A percentile compares a stretch with the other conserved stretches of the same genome.
Evolutionary conservation across 2,113 vertebrate species (phyloP).

Genomic region (Semnopithecus entellus): DNA sequence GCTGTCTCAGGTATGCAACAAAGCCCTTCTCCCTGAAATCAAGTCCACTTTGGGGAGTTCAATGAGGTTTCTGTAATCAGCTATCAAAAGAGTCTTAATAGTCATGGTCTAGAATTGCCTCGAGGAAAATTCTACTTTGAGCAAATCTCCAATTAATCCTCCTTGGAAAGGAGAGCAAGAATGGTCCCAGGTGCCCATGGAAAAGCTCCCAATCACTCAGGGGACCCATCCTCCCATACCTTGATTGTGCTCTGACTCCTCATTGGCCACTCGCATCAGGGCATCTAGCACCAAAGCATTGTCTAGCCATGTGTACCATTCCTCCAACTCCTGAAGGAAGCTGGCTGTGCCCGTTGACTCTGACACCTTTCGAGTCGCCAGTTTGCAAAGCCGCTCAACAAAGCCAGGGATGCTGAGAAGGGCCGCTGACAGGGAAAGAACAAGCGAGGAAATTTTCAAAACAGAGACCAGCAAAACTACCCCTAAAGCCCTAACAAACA

Average conservation of each 20-base stretch:
- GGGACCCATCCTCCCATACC: slow-evolving; percentile 81
- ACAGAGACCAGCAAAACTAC: neutral
- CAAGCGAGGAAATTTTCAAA: neutral
- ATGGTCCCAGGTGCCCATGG: neutral
- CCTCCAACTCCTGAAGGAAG: slow-evolving; percentile 97
- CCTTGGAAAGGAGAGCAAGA: slow-evolving; percentile 18
- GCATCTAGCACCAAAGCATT: slow-evolving; percentile 96
- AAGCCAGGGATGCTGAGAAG: slow-evolving; percentile 97
- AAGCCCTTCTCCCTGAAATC: neutral
- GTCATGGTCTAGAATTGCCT: neutral
- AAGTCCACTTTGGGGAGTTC: neutral
- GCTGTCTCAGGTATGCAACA: neutral
- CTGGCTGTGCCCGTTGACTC: slow-evolving; percentile 93
- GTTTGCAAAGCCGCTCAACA: slow-evolving; percentile 95
- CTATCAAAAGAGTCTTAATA: neutral
- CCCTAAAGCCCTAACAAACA: neutral
- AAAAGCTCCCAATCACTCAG: neutral
- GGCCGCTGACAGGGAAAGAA: slow-evolving; percentile 86
- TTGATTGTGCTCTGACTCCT: slow-evolving; percentile 96
- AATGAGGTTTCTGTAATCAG: neutral
- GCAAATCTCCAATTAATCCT: slow-evolving; percentile 26
- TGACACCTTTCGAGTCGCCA: slow-evolving; percentile 96
- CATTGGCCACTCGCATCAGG: slow-evolving; percentile 96
- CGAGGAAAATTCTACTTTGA: slow-evolving; percentile 32
- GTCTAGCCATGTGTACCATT: slow-evolving; percentile 99